phyloP scores from a whole-genome alignment of 2,888 invertebrate genomes.

The Cryptocephalus moraei region DNA sequence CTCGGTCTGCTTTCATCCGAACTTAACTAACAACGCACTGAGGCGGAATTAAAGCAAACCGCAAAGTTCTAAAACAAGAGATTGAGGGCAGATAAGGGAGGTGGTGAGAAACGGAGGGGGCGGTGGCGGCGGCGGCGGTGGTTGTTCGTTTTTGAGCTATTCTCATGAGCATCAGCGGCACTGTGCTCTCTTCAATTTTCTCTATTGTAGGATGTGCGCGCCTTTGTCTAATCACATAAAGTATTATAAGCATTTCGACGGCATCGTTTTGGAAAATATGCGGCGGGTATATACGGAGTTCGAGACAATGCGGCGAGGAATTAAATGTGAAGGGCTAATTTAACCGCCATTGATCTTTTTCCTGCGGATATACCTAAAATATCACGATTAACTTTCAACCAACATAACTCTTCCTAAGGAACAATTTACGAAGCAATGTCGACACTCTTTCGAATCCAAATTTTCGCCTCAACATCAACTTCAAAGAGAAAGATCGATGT shows the following conservation, averaged over 20 bases:
- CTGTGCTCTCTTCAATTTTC: conserved; percentile 13
- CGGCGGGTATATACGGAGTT: too few relatives aligned
- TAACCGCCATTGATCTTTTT: too few relatives aligned
- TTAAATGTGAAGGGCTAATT: neutral
- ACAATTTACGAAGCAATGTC: too few relatives aligned
- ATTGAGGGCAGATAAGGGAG: conserved; percentile 1
- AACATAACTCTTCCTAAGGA: too few relatives aligned
- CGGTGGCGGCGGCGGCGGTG: too few relatives aligned
- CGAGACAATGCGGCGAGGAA: neutral
- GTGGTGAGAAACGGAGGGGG: too few relatives aligned
- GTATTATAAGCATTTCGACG: neutral
- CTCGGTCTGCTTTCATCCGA: conserved; percentile 14
- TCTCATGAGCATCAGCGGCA: too few relatives aligned
- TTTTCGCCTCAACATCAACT: too few relatives aligned
- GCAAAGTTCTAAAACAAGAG: conserved; percentile 15
- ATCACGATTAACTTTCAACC: too few relatives aligned
- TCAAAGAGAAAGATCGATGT: neutral
- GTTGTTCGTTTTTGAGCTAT: conserved; percentile 10
- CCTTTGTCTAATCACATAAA: conserved; percentile 13
- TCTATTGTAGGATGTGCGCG: conserved; percentile 11
- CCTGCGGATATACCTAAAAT: too few relatives aligned
- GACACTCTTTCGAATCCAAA: too few relatives aligned
- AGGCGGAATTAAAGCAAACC: conserved; percentile 14
- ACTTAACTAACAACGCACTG: conserved; percentile 15
- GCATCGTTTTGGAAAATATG: neutral